Percentiles rank a stretch among this genome's conserved stretches.
These are phyloP conservation scores for Dendroctonus valens DNA, from an alignment of 1,140 invertebrate genomes.

Conservation along the genomic window DNA sequence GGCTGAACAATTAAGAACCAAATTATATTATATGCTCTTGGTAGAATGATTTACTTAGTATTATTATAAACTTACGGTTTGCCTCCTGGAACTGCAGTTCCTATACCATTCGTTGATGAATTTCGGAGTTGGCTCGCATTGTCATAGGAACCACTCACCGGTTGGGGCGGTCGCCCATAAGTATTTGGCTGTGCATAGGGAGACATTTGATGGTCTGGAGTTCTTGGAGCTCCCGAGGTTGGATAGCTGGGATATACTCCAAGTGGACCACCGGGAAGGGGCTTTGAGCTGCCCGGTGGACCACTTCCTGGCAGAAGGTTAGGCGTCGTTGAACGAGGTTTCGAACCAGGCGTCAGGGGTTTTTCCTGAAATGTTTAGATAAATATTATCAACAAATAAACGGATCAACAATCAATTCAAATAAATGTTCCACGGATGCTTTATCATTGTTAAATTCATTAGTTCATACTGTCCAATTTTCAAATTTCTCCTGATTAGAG, in stretches of 20 bases:
- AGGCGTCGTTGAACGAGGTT: constrained; percentile 67
- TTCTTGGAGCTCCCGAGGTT: constrained; percentile 39
- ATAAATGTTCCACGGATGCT: no score
- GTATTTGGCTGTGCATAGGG: constrained; percentile 46
- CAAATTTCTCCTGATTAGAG: no score
- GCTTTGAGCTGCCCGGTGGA: constrained; percentile 29
- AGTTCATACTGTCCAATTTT: no score
- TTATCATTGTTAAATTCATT: no score
- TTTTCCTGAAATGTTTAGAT: constrained; percentile 1
- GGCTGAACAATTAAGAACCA: no score
- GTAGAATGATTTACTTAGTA: no score
- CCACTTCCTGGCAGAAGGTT: constrained; percentile 44
- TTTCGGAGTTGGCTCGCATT: constrained; percentile 63
- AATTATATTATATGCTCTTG: no score
- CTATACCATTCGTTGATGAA: constrained; percentile 59
- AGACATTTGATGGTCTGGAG: constrained; percentile 47
- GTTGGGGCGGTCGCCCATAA: constrained; percentile 50
- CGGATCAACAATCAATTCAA: no score
- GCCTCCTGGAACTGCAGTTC: constrained; percentile 70
- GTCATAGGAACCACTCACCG: constrained; percentile 54
- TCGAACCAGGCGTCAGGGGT: constrained; percentile 75
- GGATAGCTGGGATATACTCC: constrained; percentile 47
- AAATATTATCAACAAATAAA: neutral
- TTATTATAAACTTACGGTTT: constrained; percentile 77
- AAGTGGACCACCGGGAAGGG: constrained; percentile 38